phyloP scores from a whole-genome alignment of 2,113 vertebrate species.

The Galeopterus variegatus region DNA sequence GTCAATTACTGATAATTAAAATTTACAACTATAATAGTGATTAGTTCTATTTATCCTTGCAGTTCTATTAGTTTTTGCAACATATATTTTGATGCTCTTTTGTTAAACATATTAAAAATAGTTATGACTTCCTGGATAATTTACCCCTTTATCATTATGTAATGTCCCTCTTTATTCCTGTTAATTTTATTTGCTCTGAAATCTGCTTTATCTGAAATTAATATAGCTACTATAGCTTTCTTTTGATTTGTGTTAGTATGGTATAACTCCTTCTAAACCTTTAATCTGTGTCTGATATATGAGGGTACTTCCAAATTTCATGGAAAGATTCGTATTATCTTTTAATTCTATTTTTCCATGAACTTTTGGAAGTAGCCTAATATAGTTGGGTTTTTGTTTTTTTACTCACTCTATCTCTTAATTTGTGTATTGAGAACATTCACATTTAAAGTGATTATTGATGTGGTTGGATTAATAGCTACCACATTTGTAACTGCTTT shows the following conservation, averaged over 20 bases:
- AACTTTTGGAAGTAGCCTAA: too few species aligned
- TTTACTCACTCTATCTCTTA: not conserved
- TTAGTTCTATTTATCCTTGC: not conserved
- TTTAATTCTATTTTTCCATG: too few species aligned
- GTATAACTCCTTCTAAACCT: too few species aligned
- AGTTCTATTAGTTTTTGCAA: not conserved
- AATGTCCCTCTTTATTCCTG: not conserved
- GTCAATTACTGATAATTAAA: not conserved
- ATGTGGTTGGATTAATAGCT: not conserved
- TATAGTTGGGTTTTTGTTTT: not conserved
- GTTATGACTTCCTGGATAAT: not conserved
- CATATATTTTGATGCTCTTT: not conserved
- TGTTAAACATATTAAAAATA: not conserved
- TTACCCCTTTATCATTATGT: not conserved
- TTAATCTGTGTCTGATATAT: not conserved
- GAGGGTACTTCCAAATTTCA: too few species aligned
- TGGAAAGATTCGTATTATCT: too few species aligned
- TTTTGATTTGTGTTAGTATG: not conserved
- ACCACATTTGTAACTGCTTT: not conserved
- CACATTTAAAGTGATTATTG: not conserved
- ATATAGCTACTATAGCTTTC: not conserved
- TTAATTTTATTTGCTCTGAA: not conserved
- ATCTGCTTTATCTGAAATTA: not conserved
- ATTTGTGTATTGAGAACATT: not conserved
- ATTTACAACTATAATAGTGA: not conserved